Conservation (phyloP, 2,888 invertebrate species). For the Eristalis pertinax region DNA sequence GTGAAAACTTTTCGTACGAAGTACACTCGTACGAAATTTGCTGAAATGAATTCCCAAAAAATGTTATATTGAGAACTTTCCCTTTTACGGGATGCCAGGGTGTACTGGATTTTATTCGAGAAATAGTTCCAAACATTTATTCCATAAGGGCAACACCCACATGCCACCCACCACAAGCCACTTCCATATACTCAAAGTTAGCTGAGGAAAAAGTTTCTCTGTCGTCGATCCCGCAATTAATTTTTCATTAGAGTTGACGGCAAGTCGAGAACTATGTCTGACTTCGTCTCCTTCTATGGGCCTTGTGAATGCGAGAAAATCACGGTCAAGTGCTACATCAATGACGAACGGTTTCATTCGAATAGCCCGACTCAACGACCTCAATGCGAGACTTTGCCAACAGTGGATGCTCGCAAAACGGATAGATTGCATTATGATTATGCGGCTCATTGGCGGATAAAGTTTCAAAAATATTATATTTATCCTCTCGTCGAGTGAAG, state of each 20-base stretch:
- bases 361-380: not conserved
- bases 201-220: constrained; percentile 13
- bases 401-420: constrained; percentile 39
- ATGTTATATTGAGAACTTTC: not conserved
- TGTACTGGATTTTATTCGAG: not conserved
- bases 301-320: not conserved
- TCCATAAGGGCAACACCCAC: not conserved
- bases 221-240: constrained; percentile 48
- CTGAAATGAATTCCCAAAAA: not conserved
- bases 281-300: not conserved
- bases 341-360: constrained; percentile 28
- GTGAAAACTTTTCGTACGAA: not conserved
- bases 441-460: constrained; percentile 33
- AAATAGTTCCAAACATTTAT: constrained; percentile 25
- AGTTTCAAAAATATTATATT: constrained; percentile 56
- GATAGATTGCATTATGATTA: constrained; percentile 49
- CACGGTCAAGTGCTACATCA: constrained; percentile 47
- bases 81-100: not conserved
- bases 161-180: not conserved
- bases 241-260: constrained; percentile 3
- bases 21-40: not conserved
- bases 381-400: constrained; percentile 12
- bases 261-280: not conserved
- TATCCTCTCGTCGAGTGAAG: constrained; percentile 5
- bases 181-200: not conserved